Evolutionary conservation across 1,140 invertebrate species (phyloP).

Genomic region (Rhopalosiphum maidis): DNA sequence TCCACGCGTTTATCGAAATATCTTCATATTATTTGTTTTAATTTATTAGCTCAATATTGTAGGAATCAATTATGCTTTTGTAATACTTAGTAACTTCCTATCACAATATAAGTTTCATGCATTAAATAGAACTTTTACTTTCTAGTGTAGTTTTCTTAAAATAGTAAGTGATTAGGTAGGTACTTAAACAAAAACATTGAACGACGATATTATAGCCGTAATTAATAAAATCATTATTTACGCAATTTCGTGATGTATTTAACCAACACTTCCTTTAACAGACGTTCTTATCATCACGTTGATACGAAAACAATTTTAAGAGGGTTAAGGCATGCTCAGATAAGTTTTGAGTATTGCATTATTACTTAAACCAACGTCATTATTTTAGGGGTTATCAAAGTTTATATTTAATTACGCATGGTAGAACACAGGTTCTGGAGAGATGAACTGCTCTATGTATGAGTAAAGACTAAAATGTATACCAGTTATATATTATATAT

Average conservation of each 20-base stretch:
- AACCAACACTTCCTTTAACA: neutral
- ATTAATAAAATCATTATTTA: neutral
- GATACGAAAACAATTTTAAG: constrained; percentile 8
- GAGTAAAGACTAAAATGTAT: neutral
- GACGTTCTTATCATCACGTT: neutral
- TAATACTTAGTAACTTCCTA: neutral
- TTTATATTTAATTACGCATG: constrained; percentile 31
- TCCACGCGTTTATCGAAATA: neutral
- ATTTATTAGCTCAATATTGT: neutral
- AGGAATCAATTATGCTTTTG: no score
- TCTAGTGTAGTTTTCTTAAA: neutral
- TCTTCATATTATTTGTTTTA: neutral
- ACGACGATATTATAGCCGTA: neutral
- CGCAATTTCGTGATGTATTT: neutral
- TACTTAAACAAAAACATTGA: neutral
- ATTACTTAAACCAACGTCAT: constrained; percentile 36
- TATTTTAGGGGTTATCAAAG: constrained; percentile 40
- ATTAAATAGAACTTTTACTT: neutral
- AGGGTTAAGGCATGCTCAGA: neutral
- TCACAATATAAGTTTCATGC: neutral
- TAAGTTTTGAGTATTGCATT: constrained; percentile 26
- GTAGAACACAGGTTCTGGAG: neutral
- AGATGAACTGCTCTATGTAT: neutral
- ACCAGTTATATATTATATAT: neutral
- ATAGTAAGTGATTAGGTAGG: neutral